These are phyloP conservation scores for Hyperopisus bebe DNA, from an alignment of 2,113 vertebrate species.

Conservation along the genomic window DNA sequence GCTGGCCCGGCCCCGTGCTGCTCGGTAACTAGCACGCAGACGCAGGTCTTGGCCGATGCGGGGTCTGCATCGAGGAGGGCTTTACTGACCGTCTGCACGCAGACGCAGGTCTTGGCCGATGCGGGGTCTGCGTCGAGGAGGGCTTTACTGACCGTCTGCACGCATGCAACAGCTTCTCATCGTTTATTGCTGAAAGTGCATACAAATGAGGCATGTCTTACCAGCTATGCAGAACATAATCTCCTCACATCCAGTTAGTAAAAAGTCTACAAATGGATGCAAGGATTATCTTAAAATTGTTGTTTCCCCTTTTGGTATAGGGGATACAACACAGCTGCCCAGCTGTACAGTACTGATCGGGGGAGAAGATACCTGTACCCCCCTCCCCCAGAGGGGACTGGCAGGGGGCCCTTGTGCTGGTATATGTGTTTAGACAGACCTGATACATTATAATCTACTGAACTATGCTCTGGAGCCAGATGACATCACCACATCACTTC, in stretches of 20 bases:
- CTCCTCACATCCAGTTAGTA: slow-evolving; percentile 15
- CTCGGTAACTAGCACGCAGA: background rate
- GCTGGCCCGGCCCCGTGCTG: background rate
- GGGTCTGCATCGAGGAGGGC: background rate
- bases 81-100: too few relatives aligned
- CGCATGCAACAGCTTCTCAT: background rate
- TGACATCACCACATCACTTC: background rate
- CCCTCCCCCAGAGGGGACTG: slow-evolving; percentile 36
- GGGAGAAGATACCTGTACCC: slow-evolving; percentile 39
- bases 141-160: slow-evolving; percentile 30
- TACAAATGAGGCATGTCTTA: background rate
- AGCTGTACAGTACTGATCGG: background rate
- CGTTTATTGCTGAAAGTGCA: background rate
- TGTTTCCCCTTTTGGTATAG: slow-evolving; percentile 19
- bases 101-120: background rate
- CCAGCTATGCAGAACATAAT: slow-evolving; percentile 18
- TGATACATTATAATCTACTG: background rate
- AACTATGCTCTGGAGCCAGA: background rate
- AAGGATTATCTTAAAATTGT: slow-evolving; percentile 32
- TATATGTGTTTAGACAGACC: background rate
- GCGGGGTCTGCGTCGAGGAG: background rate
- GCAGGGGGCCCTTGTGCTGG: background rate
- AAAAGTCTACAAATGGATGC: slow-evolving; percentile 39
- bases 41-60: background rate
- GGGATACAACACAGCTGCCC: background rate